Percentiles rank a stretch among this genome's conserved stretches.
Evolutionary conservation across 1,140 invertebrate species (phyloP).

Genomic region (Thrips palmi): DNA sequence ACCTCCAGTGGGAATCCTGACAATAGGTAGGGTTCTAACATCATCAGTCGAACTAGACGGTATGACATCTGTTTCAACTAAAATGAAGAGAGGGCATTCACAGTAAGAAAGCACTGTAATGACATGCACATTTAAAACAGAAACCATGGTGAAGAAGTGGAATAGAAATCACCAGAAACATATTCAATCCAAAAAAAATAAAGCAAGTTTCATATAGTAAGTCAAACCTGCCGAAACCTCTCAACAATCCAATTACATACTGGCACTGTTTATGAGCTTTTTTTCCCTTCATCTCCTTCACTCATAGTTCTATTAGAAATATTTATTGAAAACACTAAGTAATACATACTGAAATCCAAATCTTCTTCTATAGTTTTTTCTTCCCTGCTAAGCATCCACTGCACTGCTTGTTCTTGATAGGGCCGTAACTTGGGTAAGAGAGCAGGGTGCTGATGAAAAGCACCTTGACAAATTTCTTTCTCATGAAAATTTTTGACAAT

Average conservation of each 20-base stretch:
- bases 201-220: conserved; percentile 4
- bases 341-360: conserved; percentile 2
- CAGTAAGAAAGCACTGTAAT: background rate
- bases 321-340: background rate
- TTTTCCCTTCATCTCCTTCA: too few relatives aligned
- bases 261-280: too few relatives aligned
- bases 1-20: conserved; percentile 38
- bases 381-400: conserved; percentile 49
- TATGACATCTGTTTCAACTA: conserved; percentile 7
- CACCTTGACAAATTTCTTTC: too few relatives aligned
- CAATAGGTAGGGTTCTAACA: too few relatives aligned
- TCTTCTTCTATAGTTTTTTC: conserved; percentile 2
- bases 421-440: conserved; percentile 28
- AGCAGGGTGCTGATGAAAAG: conserved; percentile 2
- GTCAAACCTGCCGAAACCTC: too few relatives aligned
- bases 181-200: background rate
- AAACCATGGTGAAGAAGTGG: conserved; percentile 4
- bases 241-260: too few relatives aligned
- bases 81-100: conserved; percentile 1
- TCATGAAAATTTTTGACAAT: too few relatives aligned
- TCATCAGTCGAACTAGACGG: too few relatives aligned
- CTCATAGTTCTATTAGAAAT: conserved; percentile 3
- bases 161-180: too few relatives aligned
- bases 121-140: conserved; percentile 1
- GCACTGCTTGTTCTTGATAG: conserved; percentile 45